Evolutionary conservation across 2,888 invertebrate genomes (phyloP).

Genomic region (Ophion obscuratus): DNA sequence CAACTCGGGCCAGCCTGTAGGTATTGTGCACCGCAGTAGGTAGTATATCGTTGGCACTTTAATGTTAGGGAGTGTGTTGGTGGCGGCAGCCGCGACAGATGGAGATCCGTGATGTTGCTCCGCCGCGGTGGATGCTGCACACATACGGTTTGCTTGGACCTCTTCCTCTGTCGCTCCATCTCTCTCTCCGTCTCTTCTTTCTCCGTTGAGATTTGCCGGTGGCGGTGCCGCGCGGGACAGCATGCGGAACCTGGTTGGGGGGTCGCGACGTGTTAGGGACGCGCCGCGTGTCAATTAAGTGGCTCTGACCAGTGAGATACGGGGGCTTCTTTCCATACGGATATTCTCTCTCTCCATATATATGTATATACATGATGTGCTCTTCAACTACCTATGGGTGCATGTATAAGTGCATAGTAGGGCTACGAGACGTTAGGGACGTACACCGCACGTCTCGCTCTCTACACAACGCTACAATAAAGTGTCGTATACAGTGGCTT

Average conservation of each 20-base stretch:
- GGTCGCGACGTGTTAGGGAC: constrained; percentile 83
- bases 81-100: constrained; percentile 76
- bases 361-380: constrained; percentile 1
- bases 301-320: constrained; percentile 83
- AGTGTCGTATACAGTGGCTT: constrained; percentile 54
- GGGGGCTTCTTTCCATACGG: constrained; percentile 81
- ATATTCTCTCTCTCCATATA: constrained; percentile 55
- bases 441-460: constrained; percentile 44
- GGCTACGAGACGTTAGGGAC: constrained; percentile 52
- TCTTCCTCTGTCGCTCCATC: neutral
- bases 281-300: constrained; percentile 84
- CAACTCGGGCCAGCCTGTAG: constrained; percentile 22
- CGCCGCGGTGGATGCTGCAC: constrained; percentile 39
- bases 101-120: constrained; percentile 79
- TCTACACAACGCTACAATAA: constrained; percentile 40
- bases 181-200: constrained; percentile 47
- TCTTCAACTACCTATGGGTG: neutral
- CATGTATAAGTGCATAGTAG: constrained; percentile 25
- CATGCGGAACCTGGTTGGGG: constrained; percentile 77
- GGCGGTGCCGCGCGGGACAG: constrained; percentile 64
- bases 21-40: constrained; percentile 10
- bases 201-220: constrained; percentile 54
- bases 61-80: constrained; percentile 49
- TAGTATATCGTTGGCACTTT: constrained; percentile 49
- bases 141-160: constrained; percentile 11